Base-by-base conservation (phyloP, 2,797 vertebrate species). In the Halcyon leucocephala region DNA sequence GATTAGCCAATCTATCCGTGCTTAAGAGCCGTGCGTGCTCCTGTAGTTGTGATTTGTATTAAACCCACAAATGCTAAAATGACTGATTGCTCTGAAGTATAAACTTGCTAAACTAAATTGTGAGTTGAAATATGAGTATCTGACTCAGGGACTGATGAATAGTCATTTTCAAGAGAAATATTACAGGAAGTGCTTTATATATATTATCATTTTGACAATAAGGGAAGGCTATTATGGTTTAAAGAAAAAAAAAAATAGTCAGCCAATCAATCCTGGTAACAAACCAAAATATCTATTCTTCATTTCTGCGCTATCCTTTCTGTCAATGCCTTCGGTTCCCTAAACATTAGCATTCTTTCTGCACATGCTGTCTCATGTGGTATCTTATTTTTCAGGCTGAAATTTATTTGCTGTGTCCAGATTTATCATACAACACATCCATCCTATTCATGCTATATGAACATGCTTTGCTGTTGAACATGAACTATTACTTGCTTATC, bases 131-230 rank as follows among this genome's bases (percentile, higher is more conserved):
- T 97, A 96, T 33, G 91, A 95, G 86, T 64, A 77, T 86, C 81
- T 90, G 93, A 94, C 94, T 92, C 55, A 2, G 71, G 51, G 82
- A 89, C 83, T 95, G 90, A 96, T 93, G 90, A 96, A 97, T 77
- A 95, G 95, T 92, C 71, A 95, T 96, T 95, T 33, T 95, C 86
- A 97, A 89, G 81, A 95, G 70, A 97, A 96, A 95, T 96, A 96
- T 94, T 96, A 95, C 90, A 91, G 95, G 95, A 96, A 96, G 93
- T 93, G 89, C 91, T 95, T 96, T 95, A 96, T 91, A 97, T 95
- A 97, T 95, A 97, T 96, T 96, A 94, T 93, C 66, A 94, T 94
- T 96, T 90, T 95, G 95, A 96, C 94, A 97, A 96, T 96, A 95
- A 96, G 83, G 86, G 91, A 97, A 95, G 86, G 83, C 96, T 92